These are phyloP conservation scores for Melinaea marsaeus DNA, from an alignment of 2,888 invertebrate genomes.

Conservation along the genomic window DNA sequence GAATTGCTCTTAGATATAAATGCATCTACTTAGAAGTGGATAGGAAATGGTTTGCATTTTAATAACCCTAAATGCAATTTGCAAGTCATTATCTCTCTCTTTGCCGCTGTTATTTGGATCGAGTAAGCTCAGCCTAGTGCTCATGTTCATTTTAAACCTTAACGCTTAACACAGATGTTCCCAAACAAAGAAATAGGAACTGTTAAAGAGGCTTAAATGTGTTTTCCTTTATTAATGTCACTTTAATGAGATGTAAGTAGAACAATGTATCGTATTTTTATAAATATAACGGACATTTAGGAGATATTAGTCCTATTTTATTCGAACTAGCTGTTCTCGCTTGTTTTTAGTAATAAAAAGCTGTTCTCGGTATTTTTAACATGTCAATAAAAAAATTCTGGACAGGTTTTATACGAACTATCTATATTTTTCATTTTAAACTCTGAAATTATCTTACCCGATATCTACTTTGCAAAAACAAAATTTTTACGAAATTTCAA, in stretches of 20 bases:
- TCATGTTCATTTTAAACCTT: background rate
- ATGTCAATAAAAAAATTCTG: too few relatives aligned
- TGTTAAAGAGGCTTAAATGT: background rate
- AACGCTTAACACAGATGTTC: background rate
- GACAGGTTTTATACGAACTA: too few relatives aligned
- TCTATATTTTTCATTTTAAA: too few relatives aligned
- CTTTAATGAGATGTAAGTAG: background rate
- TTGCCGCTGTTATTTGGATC: slow-evolving; percentile 8
- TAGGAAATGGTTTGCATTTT: slow-evolving; percentile 25
- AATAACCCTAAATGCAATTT: slow-evolving; percentile 28
- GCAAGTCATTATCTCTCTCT: slow-evolving; percentile 24
- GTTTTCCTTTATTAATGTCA: background rate
- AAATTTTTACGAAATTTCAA: too few relatives aligned
- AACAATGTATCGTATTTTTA: background rate
- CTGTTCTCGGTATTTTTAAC: too few relatives aligned
- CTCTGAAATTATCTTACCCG: too few relatives aligned
- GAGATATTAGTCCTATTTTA: too few relatives aligned
- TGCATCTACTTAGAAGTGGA: slow-evolving; percentile 9
- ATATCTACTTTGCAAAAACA: too few relatives aligned
- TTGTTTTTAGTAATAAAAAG: too few relatives aligned
- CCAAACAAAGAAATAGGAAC: background rate
- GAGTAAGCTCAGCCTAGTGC: slow-evolving; percentile 1
- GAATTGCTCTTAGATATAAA: slow-evolving; percentile 9
- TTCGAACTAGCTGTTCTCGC: too few relatives aligned
- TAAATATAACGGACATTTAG: background rate